Conservation (phyloP, 2,797 vertebrate species). For the Acanthornis magna region DNA sequence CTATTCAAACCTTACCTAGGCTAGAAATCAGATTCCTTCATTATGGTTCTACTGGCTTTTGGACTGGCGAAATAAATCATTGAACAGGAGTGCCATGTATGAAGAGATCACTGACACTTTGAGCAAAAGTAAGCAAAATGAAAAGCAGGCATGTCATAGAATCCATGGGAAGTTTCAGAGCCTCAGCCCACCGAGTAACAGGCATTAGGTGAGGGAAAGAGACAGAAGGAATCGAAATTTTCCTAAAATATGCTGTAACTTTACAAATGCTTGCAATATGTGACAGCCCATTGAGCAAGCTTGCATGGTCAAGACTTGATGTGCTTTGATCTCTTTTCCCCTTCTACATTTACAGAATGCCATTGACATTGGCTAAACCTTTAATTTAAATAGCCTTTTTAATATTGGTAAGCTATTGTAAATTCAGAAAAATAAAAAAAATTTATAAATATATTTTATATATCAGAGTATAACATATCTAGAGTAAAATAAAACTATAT, state of each 20-base stretch:
- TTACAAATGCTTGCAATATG: constrained; percentile 1
- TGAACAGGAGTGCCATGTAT: neutral
- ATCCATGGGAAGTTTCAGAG: neutral
- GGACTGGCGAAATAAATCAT: neutral
- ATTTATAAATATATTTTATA: constrained; percentile 81
- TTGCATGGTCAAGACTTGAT: constrained; percentile 36
- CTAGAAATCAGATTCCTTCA: constrained; percentile 37
- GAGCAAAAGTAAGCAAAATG: neutral
- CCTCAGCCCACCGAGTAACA: neutral
- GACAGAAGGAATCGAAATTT: constrained; percentile 30
- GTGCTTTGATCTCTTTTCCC: constrained; percentile 50
- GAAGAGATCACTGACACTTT: neutral
- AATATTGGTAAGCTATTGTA: constrained; percentile 71
- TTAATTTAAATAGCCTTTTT: constrained; percentile 73
- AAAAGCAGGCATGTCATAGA: neutral
- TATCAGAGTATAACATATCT: constrained; percentile 68
- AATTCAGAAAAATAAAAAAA: constrained; percentile 67
- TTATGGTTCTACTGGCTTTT: neutral
- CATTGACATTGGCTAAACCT: constrained; percentile 24
- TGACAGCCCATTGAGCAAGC: constrained; percentile 12
- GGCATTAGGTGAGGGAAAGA: neutral
- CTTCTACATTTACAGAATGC: constrained; percentile 51
- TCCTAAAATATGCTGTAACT: constrained; percentile 2
- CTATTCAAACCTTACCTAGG: neutral
- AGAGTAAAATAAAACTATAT: constrained; percentile 52